Evolutionary conservation across 2,113 vertebrate genomes (phyloP).

Genomic region (Rhynchomys soricoides): DNA sequence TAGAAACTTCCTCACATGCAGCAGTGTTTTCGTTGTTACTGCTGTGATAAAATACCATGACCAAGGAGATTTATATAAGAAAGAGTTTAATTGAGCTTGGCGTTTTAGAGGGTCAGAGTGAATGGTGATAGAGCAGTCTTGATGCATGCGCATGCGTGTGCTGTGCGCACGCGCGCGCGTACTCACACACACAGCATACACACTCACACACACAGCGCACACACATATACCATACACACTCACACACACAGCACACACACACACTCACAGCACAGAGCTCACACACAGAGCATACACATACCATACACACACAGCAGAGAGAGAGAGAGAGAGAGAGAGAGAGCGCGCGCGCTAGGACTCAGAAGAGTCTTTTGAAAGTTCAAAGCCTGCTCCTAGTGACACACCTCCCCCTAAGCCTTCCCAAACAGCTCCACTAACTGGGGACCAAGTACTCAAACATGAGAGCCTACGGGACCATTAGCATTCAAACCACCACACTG

Average conservation of each 20-base stretch:
- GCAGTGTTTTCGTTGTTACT: background rate
- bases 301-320: background rate
- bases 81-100: background rate
- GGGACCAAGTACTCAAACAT: background rate
- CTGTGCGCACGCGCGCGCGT: no score
- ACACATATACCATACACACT: no score
- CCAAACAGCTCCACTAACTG: background rate
- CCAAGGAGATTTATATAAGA: background rate
- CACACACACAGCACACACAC: no score
- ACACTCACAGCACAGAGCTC: no score
- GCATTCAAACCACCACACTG: background rate
- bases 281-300: no score
- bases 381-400: background rate
- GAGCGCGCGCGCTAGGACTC: background rate
- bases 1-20: background rate
- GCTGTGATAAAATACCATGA: background rate
- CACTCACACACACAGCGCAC: no score
- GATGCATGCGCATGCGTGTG: no score
- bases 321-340: background rate
- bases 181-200: no score
- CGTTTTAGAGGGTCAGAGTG: background rate
- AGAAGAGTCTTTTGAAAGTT: background rate
- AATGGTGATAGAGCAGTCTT: background rate
- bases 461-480: background rate
- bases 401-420: background rate